phyloP scores from a whole-genome alignment of 2,888 invertebrate species.

The Bugula neritina region DNA sequence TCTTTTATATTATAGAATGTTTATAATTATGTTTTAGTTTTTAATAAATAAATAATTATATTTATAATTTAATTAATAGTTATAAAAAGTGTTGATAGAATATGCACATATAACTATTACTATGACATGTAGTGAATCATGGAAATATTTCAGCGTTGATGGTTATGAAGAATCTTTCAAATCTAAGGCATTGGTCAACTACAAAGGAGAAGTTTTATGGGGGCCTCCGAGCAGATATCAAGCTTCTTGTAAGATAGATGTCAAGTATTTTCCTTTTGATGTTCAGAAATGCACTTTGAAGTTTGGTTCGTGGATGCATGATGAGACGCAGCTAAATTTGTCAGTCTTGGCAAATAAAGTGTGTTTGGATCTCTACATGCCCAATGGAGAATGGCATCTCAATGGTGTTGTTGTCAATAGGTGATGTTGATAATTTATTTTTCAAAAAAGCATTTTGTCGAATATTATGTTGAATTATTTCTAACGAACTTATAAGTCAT shows the following conservation, averaged over 20 bases:
- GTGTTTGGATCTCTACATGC: background rate
- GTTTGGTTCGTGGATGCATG: background rate
- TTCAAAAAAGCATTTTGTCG: no score
- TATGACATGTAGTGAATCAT: no score
- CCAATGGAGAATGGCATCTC: background rate
- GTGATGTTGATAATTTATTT: no score
- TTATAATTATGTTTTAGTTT: no score
- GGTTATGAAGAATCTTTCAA: slow-evolving; percentile 58
- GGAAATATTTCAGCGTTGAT: slow-evolving; percentile 55
- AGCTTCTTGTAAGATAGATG: background rate
- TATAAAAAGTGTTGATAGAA: no score
- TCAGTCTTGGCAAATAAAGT: background rate
- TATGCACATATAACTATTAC: no score
- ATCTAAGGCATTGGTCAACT: background rate
- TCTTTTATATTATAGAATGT: no score
- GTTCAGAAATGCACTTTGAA: background rate
- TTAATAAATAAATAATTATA: no score
- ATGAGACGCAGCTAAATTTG: background rate
- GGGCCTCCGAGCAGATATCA: background rate
- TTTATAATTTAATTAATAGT: no score
- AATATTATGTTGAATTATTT: no score
- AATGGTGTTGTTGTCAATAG: background rate
- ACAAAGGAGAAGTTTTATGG: background rate
- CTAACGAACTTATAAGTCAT: no score
- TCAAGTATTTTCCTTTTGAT: background rate